Evolutionary conservation across 30 jellyfish, hydroid and myxozoan genomes (phyloP).

Genomic region (Sanderia malayensis): DNA sequence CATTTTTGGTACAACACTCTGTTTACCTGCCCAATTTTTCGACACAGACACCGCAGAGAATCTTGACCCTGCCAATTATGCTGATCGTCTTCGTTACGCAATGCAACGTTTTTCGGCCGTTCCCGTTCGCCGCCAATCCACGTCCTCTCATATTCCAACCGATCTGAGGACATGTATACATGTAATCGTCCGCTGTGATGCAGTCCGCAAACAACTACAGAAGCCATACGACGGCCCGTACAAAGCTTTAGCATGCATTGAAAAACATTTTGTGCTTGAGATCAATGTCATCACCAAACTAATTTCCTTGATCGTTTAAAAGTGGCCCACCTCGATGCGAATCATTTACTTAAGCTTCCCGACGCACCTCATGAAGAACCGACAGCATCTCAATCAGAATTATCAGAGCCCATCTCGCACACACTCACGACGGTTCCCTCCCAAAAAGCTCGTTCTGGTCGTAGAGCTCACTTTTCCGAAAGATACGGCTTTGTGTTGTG

Average conservation of each 20-base stretch:
- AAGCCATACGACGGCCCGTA: background rate
- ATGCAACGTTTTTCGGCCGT: background rate
- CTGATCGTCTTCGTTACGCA: background rate
- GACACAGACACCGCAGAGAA: background rate
- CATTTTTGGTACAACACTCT: too few species aligned
- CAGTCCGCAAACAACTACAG: background rate
- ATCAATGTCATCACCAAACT: background rate
- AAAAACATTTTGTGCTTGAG: background rate
- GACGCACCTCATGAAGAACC: too few species aligned
- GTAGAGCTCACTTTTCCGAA: too few species aligned
- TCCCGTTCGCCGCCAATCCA: background rate
- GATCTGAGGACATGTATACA: background rate
- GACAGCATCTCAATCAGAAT: too few species aligned
- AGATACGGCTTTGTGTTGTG: too few species aligned
- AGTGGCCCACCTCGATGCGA: background rate
- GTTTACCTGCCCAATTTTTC: background rate
- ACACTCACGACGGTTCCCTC: too few species aligned
- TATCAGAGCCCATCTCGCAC: too few species aligned
- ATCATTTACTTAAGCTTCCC: background rate
- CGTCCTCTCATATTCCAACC: too few species aligned
- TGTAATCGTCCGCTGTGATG: background rate
- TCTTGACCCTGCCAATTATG: background rate
- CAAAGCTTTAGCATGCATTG: background rate
- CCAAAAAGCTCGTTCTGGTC: too few species aligned
- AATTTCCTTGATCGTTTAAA: background rate